Evolutionary conservation across 2,797 vertebrate genomes (phyloP), one percentile per base, ranked within the genome.

Genomic region (Tachyglossus aculeatus): DNA sequence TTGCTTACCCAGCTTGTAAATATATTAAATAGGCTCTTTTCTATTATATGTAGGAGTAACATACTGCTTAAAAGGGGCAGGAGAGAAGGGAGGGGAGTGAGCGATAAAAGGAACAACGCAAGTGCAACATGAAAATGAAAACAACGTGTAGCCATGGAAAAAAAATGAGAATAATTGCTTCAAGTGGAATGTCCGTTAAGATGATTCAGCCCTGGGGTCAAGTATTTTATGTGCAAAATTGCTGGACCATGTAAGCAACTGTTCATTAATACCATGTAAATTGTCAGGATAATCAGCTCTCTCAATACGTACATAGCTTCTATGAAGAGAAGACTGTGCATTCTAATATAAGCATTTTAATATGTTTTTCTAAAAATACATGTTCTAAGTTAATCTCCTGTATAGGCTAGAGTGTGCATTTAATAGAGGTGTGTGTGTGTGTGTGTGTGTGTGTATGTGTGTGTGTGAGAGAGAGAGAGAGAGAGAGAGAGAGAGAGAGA

Each of bases 1-100:
- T 85, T 70, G 9, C 88, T 88, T 82, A 64, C 10, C 15, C 77
- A 56, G 57, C 59, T 79, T 82, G 22, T 89, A 88, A 84, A 81
- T 66, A 55, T 1, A 65, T 64, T 71, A 77, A 80, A 67, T 78
- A 68, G 67, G 57, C 11, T 27, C 31, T 77, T 87, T 82, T 80
- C 67, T 78, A 80, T 83, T 25, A 36, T n/a, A n/a, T 60, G 12
- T 50, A 44, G 78, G 13, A 25, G 59, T 70, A 56, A 59, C 41
- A 55, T 14, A 4, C 58, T 37, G 70, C 58, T 55, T 27, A 24
- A n/a, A 63, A 52, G 14, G 16, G 27, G 13, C 38, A 16, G 19
- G 33, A 27, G 29, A 47, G 60, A 65, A 52, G 55, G 67, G 63
- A 64, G 29, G 71, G 36, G 54, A 69, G 29, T 51, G n/a, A 78